Conservation (phyloP, 1,140 invertebrate genomes). For the Temnothorax nylanderi region DNA sequence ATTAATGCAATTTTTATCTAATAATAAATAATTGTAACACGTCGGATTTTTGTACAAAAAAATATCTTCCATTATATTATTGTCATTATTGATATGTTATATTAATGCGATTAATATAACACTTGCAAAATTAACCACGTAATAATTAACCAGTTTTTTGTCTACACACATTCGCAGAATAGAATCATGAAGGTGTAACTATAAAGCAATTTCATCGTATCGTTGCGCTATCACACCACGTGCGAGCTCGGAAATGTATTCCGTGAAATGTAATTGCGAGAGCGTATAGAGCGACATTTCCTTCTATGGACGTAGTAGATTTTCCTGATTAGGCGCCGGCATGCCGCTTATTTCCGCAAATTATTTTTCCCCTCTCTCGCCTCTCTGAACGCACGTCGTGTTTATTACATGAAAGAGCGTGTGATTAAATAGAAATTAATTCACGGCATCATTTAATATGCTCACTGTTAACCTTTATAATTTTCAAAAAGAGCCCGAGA, state of each 20-base stretch:
- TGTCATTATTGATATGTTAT: background rate
- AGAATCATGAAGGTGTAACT: background rate
- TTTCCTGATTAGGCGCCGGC: slow-evolving; percentile 47
- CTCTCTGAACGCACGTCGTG: background rate
- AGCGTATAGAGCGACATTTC: slow-evolving; percentile 32
- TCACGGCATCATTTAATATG: slow-evolving; percentile 11
- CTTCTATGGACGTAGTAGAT: background rate
- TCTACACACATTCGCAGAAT: background rate
- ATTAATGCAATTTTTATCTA: slow-evolving; percentile 1
- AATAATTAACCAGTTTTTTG: background rate
- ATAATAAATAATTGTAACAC: background rate
- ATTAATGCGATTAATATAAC: slow-evolving; percentile 2
- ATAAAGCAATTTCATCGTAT: slow-evolving; percentile 36
- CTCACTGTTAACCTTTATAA: slow-evolving; percentile 24
- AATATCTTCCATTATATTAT: background rate
- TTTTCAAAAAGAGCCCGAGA: slow-evolving; percentile 19
- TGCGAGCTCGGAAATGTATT: slow-evolving; percentile 23
- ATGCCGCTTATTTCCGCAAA: slow-evolving; percentile 46
- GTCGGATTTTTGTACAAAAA: background rate
- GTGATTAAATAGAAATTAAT: slow-evolving; percentile 56
- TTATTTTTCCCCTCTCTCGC: slow-evolving; percentile 3
- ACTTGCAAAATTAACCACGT: background rate
- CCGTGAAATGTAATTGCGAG: slow-evolving; percentile 46
- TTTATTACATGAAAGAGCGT: background rate
- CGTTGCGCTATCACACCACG: background rate